phyloP scores from a whole-genome alignment of 53 echinoderm and acorn worm genomes.

The Mesocentrotus franciscanus region DNA sequence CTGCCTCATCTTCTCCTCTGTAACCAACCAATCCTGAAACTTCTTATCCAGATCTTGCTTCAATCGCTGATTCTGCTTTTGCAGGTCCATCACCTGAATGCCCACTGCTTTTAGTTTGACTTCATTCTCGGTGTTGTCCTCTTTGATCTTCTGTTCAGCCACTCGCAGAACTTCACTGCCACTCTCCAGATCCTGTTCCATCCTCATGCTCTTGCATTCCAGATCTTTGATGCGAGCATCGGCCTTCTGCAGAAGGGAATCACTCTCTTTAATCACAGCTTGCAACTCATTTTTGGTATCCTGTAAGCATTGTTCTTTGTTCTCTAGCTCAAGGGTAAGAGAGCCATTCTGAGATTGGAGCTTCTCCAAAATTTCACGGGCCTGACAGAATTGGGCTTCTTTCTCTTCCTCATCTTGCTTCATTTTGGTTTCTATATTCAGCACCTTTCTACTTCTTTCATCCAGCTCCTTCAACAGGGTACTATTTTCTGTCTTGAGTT shows the following conservation, averaged over 20 bases:
- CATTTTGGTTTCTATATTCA: neutral
- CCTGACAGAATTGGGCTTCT: neutral
- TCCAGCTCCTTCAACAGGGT: constrained; percentile 48
- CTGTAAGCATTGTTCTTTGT: constrained; percentile 13
- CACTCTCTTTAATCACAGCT: constrained; percentile 26
- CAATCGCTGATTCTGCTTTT: constrained; percentile 18
- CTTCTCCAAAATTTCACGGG: neutral
- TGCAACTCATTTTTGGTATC: neutral
- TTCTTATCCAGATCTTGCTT: constrained; percentile 37
- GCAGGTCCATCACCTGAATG: constrained; percentile 1
- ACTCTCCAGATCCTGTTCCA: constrained; percentile 15
- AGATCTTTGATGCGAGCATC: constrained; percentile 25
- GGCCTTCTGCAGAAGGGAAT: constrained; percentile 8
- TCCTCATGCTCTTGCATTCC: neutral
- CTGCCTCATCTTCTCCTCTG: constrained; percentile 26
- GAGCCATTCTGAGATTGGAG: constrained; percentile 41
- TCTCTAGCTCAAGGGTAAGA: neutral
- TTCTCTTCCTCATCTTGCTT: constrained; percentile 3
- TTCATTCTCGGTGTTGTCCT: constrained; percentile 30
- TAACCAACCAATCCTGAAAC: neutral
- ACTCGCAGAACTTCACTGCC: constrained; percentile 41
- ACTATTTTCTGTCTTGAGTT: neutral
- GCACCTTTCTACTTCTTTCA: neutral
- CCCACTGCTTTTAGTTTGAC: neutral
- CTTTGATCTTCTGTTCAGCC: constrained; percentile 33